phyloP scores from a whole-genome alignment of 2,888 invertebrate genomes.

The Rotaria sp. region DNA sequence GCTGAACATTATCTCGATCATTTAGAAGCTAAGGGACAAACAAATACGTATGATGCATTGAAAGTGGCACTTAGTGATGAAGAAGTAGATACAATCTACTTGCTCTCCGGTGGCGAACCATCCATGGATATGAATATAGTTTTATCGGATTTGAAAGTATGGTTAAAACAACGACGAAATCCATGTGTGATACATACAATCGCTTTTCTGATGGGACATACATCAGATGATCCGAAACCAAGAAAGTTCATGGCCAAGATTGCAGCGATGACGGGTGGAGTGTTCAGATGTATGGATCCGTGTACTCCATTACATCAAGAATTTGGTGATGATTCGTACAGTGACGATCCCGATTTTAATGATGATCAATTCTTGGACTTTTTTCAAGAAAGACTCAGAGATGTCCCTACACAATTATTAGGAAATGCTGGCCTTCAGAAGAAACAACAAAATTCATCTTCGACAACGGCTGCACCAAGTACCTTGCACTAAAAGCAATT shows the following conservation, averaged over 20 bases:
- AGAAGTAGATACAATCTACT: not conserved
- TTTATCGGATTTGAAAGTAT: not conserved
- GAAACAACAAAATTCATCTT: not conserved
- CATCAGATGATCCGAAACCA: not conserved
- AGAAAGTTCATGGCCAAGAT: not conserved
- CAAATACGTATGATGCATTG: not conserved
- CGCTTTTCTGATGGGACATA: not conserved
- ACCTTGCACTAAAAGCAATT: not conserved
- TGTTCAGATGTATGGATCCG: not conserved
- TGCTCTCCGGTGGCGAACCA: not conserved
- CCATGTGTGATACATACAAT: not conserved
- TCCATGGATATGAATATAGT: not conserved
- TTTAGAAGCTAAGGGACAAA: not conserved
- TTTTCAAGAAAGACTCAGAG: not conserved
- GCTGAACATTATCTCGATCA: conserved; percentile 8
- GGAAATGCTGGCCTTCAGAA: not conserved
- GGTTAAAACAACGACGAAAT: not conserved
- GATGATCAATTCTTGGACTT: not conserved
- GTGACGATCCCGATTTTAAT: not conserved
- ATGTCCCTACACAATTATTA: not conserved
- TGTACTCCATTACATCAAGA: not conserved
- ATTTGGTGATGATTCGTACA: not conserved
- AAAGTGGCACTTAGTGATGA: not conserved
- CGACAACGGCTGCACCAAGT: not conserved
- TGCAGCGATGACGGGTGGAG: not conserved